Base-by-base conservation (phyloP, 2,113 vertebrate species). In the Vireo altiloquus region DNA sequence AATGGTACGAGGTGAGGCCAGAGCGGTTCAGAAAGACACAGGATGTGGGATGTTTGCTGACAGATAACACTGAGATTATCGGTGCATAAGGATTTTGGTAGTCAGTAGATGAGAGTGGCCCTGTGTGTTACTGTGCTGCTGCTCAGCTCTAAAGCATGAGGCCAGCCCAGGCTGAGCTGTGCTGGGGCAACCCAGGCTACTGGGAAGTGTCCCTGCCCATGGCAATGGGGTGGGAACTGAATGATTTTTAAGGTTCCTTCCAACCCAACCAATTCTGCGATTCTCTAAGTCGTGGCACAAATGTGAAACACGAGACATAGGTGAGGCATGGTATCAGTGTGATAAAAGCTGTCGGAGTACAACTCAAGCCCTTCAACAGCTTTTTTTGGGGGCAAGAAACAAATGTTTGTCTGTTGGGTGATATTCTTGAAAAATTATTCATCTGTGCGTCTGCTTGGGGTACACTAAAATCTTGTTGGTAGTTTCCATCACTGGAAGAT, bases 241-340 rank as follows among this genome's bases (percentile, higher is more conserved):
- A 28, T 8, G 15, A 10, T 16, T 6, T 21, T 44, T 12, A 10
- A 30, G 33, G 37, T 5, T 74, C 52, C 33, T 82, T 37, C 37
- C 19, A 24, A 20, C 23, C 14, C 37, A 57, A 65, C 28, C 18
- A 27, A 8, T 44, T 6, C 76, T 65, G 76, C 50, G 54, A n/a
- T 30, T 33, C 60, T n/a, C 23, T 17, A 46, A 24, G 33, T 10
- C 17, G 7, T 1, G 3, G 31, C 24, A 52, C 40, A 56, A 44
- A 33, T 3, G 31, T 21, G 20, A 35, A 61, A 69, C 30, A 20
- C 0, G 0, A 13, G 27, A 30, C 39, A 35, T 0, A 28, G 30
- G 21, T 8, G 7, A 86, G 53, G 10, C 15, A 3, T 4, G 20
- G 37, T 17, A 40, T 40, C 14, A 2, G 10, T 18, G 9, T 15